Evolutionary conservation across 2,888 invertebrate genomes (phyloP).

Genomic region (Ophioninae sp.): DNA sequence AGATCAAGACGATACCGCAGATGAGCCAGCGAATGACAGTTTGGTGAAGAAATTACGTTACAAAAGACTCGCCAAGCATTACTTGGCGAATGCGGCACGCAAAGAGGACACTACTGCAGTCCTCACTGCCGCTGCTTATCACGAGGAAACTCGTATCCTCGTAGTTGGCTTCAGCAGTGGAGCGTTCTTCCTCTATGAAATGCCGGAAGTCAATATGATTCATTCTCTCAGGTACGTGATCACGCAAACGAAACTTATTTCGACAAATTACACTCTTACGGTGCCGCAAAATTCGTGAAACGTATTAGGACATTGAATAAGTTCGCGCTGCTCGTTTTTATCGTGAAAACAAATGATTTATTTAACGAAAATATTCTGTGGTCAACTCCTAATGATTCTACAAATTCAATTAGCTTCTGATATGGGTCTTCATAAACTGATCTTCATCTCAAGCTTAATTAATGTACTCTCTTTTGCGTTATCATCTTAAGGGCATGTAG

Average conservation of each 20-base stretch:
- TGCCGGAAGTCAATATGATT: conserved; percentile 96
- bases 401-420: too few species aligned
- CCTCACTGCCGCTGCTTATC: conserved; percentile 92
- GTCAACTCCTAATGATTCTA: too few species aligned
- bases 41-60: conserved; percentile 82
- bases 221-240: conserved; percentile 86
- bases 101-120: conserved; percentile 85
- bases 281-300: too few species aligned
- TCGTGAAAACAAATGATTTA: too few species aligned
- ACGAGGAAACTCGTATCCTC: conserved; percentile 89
- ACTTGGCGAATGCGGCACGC: conserved; percentile 87
- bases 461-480: too few species aligned
- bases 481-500: too few species aligned
- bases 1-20: conserved; percentile 72
- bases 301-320: not conserved
- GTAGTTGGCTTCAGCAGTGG: conserved; percentile 96
- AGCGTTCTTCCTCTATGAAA: conserved; percentile 95
- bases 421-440: too few species aligned
- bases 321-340: too few species aligned
- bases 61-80: conserved; percentile 88
- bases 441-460: too few species aligned
- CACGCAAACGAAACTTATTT: not conserved
- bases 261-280: not conserved
- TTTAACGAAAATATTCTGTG: too few species aligned
- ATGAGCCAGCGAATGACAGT: conserved; percentile 44